Conservation (phyloP, 2,113 vertebrate species). For the Vireo altiloquus region DNA sequence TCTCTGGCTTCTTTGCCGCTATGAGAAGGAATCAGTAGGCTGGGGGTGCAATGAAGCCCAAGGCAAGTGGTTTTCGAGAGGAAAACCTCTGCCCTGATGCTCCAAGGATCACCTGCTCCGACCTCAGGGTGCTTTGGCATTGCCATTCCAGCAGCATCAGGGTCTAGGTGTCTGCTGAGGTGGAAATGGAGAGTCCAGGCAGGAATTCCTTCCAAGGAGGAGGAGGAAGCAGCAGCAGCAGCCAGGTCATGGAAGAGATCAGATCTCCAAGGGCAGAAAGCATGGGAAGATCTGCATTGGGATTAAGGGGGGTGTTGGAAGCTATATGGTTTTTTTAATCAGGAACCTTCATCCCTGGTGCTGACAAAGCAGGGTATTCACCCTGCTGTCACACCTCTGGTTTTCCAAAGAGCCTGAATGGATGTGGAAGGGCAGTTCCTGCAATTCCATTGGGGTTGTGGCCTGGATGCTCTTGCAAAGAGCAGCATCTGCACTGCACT, state of each 20-base stretch:
- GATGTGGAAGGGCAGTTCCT: background rate
- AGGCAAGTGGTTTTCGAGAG: background rate
- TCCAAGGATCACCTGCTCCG: background rate
- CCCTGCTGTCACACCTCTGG: background rate
- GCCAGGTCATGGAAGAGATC: background rate
- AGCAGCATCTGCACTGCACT: background rate
- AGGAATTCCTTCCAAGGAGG: background rate
- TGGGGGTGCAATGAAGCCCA: background rate
- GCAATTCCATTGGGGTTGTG: accelerated
- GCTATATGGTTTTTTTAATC: accelerated
- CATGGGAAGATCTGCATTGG: accelerated
- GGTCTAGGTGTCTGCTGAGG: background rate
- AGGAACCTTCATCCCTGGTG: background rate
- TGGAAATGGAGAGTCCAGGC: background rate
- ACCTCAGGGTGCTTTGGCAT: background rate
- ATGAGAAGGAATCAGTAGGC: background rate
- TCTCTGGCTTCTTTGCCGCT: background rate
- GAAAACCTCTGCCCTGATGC: background rate
- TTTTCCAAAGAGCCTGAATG: background rate
- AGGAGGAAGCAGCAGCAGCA: background rate
- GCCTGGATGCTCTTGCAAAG: background rate
- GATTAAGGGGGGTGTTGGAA: background rate
- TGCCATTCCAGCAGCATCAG: background rate
- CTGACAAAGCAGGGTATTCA: background rate
- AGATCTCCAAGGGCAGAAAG: background rate